Conservation (phyloP, 1,140 invertebrate species). For the Caenorhabditis briggsae region DNA sequence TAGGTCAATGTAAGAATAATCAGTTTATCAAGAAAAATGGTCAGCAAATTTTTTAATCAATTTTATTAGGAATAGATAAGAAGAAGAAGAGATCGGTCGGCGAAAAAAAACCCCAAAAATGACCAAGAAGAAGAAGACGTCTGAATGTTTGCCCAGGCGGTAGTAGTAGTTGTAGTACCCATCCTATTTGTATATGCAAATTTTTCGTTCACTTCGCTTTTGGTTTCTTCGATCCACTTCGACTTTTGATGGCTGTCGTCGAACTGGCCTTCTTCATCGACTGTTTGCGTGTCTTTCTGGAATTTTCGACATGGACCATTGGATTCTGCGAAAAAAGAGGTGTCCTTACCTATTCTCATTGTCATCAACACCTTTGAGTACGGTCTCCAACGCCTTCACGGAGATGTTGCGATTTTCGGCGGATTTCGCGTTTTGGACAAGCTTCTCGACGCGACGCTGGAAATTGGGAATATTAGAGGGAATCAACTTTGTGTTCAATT, state of each 20-base stretch:
- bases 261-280: constrained; percentile 46
- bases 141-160: not conserved
- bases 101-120: too few species aligned
- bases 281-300: constrained; percentile 45
- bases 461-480: not conserved
- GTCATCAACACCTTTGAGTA: constrained; percentile 40
- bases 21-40: too few species aligned
- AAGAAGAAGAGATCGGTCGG: too few species aligned
- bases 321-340: not conserved
- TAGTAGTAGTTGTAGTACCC: too few species aligned
- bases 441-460: constrained; percentile 25
- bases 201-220: not conserved
- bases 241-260: constrained; percentile 30
- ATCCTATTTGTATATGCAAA: not conserved
- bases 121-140: not conserved
- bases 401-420: constrained; percentile 54
- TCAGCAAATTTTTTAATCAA: too few species aligned
- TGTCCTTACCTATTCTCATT: constrained; percentile 4
- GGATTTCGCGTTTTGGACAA: constrained; percentile 25
- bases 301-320: not conserved
- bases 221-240: constrained; percentile 53
- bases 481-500: not conserved
- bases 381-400: constrained; percentile 48
- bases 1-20: too few species aligned
- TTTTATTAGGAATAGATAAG: too few species aligned